Percentiles rank a stretch among this genome's conserved stretches.
Evolutionary conservation across 1,140 invertebrate species (phyloP).

Genomic region (Panagrolaimus sp.): DNA sequence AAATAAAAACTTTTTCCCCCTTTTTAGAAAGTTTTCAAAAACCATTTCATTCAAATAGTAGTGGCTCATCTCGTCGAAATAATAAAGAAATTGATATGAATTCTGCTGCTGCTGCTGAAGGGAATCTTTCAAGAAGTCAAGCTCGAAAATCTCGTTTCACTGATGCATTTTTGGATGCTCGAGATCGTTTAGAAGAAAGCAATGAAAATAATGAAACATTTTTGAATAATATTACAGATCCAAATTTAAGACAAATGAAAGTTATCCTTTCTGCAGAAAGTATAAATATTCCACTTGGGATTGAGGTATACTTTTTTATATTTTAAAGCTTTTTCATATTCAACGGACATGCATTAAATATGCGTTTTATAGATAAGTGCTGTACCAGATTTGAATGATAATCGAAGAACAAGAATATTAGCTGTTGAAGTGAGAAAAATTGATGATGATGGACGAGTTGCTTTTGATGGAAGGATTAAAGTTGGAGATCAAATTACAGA

Average conservation of each 20-base stretch:
- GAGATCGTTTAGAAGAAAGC: not conserved
- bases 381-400: not conserved
- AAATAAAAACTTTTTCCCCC: too few relatives aligned
- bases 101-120: too few relatives aligned
- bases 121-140: conserved; percentile 1
- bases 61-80: too few relatives aligned
- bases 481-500: conserved; percentile 16
- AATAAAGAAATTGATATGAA: too few relatives aligned
- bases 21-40: too few relatives aligned
- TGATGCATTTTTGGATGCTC: not conserved
- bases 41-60: too few relatives aligned
- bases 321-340: not conserved
- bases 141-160: conserved; percentile 12
- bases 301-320: not conserved
- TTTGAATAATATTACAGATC: not conserved
- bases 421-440: conserved; percentile 9
- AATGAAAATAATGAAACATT: not conserved
- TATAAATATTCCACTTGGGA: conserved; percentile 10
- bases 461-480: conserved; percentile 8
- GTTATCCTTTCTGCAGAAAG: conserved; percentile 7
- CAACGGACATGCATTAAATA: not conserved
- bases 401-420: conserved; percentile 2
- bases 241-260: not conserved
- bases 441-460: conserved; percentile 11
- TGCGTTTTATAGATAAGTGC: not conserved